Evolutionary conservation across 92 coral and sea anemone species (phyloP).

Genomic region (Siderastrea siderea): DNA sequence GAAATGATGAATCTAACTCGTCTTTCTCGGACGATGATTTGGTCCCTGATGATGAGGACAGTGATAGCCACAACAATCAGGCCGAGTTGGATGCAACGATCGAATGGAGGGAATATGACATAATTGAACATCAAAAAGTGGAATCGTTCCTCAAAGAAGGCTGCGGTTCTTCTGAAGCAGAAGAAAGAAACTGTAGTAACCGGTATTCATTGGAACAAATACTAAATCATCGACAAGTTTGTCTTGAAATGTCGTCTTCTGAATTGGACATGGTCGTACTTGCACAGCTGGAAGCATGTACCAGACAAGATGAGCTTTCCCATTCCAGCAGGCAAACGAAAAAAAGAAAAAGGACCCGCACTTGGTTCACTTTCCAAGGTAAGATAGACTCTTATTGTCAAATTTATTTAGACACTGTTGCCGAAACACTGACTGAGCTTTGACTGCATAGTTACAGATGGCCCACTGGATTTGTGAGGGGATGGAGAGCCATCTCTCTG

Average conservation of each 20-base stretch:
- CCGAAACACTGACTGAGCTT: no score
- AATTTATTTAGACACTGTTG: not conserved
- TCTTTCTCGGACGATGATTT: no score
- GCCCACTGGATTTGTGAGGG: no score
- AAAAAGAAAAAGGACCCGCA: slow-evolving; percentile 10
- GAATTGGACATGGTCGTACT: slow-evolving; percentile 43
- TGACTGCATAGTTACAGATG: no score
- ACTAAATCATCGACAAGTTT: slow-evolving; percentile 10
- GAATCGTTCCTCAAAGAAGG: slow-evolving; percentile 12
- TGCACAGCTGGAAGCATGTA: slow-evolving; percentile 28
- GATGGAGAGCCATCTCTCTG: no score
- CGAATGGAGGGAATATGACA: slow-evolving; percentile 38
- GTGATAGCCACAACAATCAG: not conserved
- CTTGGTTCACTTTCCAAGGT: slow-evolving; percentile 43
- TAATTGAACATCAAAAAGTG: slow-evolving; percentile 24
- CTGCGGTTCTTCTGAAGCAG: slow-evolving; percentile 28
- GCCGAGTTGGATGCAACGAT: not conserved
- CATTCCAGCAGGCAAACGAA: slow-evolving; percentile 3
- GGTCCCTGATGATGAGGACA: not conserved
- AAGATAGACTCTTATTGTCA: not conserved
- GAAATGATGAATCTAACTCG: no score
- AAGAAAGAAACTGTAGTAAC: slow-evolving; percentile 31
- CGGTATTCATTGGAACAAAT: slow-evolving; percentile 26
- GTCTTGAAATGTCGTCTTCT: slow-evolving; percentile 25
- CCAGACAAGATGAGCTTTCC: slow-evolving; percentile 22